Conservation (phyloP, 2,113 vertebrate species). For the Pedionomus torquatus region DNA sequence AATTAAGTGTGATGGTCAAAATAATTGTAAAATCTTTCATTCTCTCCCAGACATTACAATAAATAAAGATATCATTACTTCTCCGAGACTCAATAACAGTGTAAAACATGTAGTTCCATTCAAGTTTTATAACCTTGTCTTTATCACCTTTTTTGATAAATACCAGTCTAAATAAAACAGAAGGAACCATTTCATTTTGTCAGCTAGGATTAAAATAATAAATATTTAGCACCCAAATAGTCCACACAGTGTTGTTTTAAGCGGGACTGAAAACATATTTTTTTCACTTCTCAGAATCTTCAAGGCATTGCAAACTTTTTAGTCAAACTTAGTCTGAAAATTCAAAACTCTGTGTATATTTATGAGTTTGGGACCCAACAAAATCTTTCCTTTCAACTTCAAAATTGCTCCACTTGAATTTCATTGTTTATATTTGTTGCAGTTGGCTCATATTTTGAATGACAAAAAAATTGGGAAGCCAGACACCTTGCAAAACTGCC, state of each 20-base stretch:
- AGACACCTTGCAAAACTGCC: not conserved
- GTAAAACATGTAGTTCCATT: not conserved
- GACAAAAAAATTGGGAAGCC: not conserved
- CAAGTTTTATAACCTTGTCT: not conserved
- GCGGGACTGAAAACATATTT: not conserved
- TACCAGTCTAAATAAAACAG: conserved; percentile 3
- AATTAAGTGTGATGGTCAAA: conserved; percentile 67
- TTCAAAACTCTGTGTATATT: not conserved
- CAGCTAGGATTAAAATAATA: not conserved
- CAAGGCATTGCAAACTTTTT: not conserved
- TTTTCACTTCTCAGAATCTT: not conserved
- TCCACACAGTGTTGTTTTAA: not conserved
- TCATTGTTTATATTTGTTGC: not conserved
- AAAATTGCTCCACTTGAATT: not conserved
- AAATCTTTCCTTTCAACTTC: not conserved
- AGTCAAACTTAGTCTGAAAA: not conserved
- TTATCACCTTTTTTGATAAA: conserved; percentile 19
- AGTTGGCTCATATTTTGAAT: not conserved
- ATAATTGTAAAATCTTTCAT: conserved; percentile 43
- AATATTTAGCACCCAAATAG: not conserved
- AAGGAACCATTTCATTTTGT: not conserved
- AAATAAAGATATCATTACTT: conserved; percentile 46
- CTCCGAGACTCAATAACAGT: conserved; percentile 11
- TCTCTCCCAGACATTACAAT: conserved; percentile 20
- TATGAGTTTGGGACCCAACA: not conserved